Evolutionary conservation across 2,888 invertebrate species (phyloP).

Genomic region (Slavum lentiscoides): DNA sequence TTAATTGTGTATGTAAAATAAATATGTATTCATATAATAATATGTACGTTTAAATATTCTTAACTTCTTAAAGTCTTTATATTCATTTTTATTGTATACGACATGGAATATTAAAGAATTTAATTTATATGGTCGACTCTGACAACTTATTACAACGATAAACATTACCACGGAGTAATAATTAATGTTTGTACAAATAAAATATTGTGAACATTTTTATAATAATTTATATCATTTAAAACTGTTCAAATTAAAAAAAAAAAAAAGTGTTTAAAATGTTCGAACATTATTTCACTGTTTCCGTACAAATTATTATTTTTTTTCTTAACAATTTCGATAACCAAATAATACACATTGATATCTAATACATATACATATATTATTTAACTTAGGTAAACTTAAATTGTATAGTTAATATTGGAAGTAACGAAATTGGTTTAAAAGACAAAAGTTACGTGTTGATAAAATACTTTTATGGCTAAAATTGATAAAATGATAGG

Average conservation of each 20-base stretch:
- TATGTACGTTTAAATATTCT: neutral
- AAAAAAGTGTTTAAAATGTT: too few species aligned
- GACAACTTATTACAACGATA: neutral
- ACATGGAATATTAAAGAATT: neutral
- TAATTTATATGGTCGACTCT: neutral
- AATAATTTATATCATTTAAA: neutral
- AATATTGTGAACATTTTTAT: neutral
- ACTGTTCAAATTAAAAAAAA: neutral
- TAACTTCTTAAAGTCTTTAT: slow-evolving; percentile 33
- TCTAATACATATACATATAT: neutral
- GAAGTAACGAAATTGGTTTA: neutral
- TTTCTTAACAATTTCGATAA: neutral
- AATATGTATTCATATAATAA: too few species aligned
- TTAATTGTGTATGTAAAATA: neutral
- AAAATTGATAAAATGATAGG: slow-evolving; percentile 2
- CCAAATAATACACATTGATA: neutral
- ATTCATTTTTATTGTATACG: slow-evolving; percentile 18
- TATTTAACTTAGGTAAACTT: neutral
- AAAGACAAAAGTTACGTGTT: neutral
- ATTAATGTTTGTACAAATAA: neutral
- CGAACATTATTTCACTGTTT: neutral
- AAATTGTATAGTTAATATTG: neutral
- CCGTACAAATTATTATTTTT: neutral
- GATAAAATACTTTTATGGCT: neutral
- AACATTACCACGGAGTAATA: neutral